phyloP scores from a whole-genome alignment of 2,113 vertebrate genomes.

The Microcebus jonahi region DNA sequence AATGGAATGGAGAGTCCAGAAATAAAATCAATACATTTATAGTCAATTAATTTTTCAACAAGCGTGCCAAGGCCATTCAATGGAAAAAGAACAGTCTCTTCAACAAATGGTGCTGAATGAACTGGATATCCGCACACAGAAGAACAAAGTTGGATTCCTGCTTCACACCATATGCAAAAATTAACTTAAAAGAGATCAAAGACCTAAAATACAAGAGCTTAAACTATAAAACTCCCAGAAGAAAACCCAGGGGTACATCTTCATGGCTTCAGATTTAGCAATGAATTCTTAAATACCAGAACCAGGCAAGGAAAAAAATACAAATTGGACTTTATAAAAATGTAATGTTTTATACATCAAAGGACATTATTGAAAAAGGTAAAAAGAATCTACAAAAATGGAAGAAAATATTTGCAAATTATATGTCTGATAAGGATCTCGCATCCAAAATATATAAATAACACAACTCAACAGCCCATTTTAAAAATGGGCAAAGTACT shows the following conservation, averaged over 20 bases:
- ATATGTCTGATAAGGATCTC: background rate
- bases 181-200: background rate
- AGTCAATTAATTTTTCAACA: background rate
- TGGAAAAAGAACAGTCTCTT: background rate
- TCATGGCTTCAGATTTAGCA: constrained; percentile 1
- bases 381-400: background rate
- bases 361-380: background rate
- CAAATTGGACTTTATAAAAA: background rate
- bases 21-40: background rate
- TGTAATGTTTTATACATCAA: background rate
- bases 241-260: background rate
- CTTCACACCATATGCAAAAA: background rate
- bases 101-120: background rate
- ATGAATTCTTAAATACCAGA: constrained; percentile 16
- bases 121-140: background rate
- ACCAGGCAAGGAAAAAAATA: background rate
- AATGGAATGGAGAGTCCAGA: background rate
- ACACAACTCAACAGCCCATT: background rate
- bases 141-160: background rate
- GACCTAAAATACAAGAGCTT: background rate
- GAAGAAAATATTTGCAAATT: background rate
- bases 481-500: background rate
- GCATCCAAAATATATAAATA: background rate
- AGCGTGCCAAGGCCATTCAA: background rate
- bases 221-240: background rate